Base-by-base conservation (phyloP, 2,113 vertebrate species). In the Ophiodon elongatus region DNA sequence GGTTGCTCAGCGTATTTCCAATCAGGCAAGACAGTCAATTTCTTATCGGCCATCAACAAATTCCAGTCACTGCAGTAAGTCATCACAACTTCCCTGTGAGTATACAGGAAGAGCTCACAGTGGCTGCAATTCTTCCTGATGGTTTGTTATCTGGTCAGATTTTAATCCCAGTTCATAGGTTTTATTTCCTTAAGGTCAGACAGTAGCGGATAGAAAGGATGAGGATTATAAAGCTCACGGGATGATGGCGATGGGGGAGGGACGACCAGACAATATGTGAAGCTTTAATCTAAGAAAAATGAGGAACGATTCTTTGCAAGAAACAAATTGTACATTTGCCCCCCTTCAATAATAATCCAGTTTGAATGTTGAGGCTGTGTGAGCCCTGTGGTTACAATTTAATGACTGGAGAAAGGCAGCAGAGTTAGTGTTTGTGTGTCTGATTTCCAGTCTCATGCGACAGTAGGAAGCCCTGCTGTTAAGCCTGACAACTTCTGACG, bases 131-230 rank as follows among this genome's bases (percentile, higher is more conserved):
- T 84, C 75, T 65, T 59, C 70, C 59, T 81, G 67, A 50, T 64
- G 73, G 74, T 73, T 82, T 79, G 76, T 80, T 88, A 88, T 87
- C 88, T 72, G 82, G 64, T 70, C 31, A 68, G 80, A 88, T 59
- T 89, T 86, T 88, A 90, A 92, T 91, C 87, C 86, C 65, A 73
- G 63, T 88, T 88, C 43, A 89, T 62, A 76, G 85, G 79, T 83
- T 85, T 83, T 79, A 72, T 70, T 66, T 73, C 79, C 76, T 71
- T 74, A 45, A 89, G 66, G 86, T 88, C 71, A 89, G 78, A 72
- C 79, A 70, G 56, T 56, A 82, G 82, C 6, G 2, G 80, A 76
- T 73, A 84, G 67, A 84, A 56, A 82, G 76, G 86, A 27, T 76
- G 83, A 73, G 82, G 87, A 92, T 91, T 91, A 87, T 43, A 75